Conservation (phyloP, 1,140 invertebrate genomes). For the roundworm (Caenorhabditis elegans) region DNA sequence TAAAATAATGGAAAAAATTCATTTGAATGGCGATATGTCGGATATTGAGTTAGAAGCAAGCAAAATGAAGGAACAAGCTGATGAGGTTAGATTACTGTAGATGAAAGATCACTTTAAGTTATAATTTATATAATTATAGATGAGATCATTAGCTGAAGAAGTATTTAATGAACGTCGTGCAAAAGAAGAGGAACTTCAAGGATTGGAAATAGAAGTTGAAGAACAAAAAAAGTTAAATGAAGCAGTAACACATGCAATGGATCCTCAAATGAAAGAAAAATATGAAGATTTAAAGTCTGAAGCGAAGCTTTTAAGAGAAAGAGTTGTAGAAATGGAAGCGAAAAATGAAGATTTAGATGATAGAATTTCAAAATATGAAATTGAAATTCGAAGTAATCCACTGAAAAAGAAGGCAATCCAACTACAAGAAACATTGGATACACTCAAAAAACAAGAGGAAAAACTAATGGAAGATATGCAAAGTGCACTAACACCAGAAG, state of each 20-base stretch:
- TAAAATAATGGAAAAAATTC: constrained; percentile 22
- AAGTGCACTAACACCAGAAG: background rate
- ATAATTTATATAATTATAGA: background rate
- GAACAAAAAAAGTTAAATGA: constrained; percentile 6
- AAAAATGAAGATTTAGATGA: constrained; percentile 6
- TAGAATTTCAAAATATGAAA: background rate
- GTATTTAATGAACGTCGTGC: background rate
- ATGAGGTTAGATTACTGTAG: background rate
- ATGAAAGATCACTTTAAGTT: background rate
- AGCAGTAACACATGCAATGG: constrained; percentile 3
- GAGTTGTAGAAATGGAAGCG: background rate
- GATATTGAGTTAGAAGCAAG: constrained; percentile 18
- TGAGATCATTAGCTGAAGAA: background rate
- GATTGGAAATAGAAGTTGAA: background rate
- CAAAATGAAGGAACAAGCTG: constrained; percentile 15
- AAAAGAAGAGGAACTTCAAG: background rate
- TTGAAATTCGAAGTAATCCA: constrained; percentile 5
- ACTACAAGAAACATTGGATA: background rate
- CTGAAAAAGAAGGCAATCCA: background rate
- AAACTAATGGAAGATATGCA: constrained; percentile 22
- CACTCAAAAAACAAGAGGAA: background rate
- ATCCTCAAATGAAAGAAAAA: constrained; percentile 10
- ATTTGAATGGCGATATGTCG: constrained; percentile 21
- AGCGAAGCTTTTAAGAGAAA: background rate
- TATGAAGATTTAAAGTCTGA: constrained; percentile 13